Evolutionary conservation across 2,888 invertebrate genomes (phyloP), one percentile per base, ranked within the genome.

Genomic region (Agonum fuliginosum): DNA sequence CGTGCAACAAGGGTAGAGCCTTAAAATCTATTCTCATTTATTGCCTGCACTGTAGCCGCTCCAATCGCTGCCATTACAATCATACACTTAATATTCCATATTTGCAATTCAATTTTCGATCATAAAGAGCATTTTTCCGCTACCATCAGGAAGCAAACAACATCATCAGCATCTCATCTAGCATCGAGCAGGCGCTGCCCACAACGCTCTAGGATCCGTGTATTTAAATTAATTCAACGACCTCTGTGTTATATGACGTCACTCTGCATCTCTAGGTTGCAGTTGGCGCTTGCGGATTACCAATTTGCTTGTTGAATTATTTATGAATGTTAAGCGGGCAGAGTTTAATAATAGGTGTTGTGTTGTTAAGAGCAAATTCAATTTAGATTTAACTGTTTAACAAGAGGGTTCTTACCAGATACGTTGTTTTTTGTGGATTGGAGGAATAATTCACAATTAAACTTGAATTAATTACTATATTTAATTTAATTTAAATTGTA

Each of bases 251-350:
- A 17, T 46, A 17, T 46, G 43, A 46, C 69, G 46, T 67, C 67
- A 37, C 41, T 14, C n/a, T 30, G 58, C 27, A 54, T 54, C 54
- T 24, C n/a, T n/a, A n/a, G n/a, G n/a, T n/a, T n/a, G n/a, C n/a
- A n/a, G n/a, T n/a, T 22, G 20, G 41, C 12, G 8, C 30, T 41
- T 14, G 69, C 46, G 69, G 43, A 69, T 69, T 69, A 69, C 69
- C 69, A 69, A 69, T 69, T 69, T 69, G 69, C 46, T 69, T 22
- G 20, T 3, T 69, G 69, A 22, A 69, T 69, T 46, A 69, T 69
- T 22, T 22, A 69, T 69, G 69, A 69, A 20, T 24, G 22, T 54
- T 12, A 54, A 54, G n/a, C 6, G 37, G 12, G 37, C n/a, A n/a
- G 37, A 37, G 6, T 37, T 37, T 37, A 37, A 37, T 37, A 37